phyloP scores from a whole-genome alignment of 92 coral and sea anemone species.

The Heteractis magnifica region DNA sequence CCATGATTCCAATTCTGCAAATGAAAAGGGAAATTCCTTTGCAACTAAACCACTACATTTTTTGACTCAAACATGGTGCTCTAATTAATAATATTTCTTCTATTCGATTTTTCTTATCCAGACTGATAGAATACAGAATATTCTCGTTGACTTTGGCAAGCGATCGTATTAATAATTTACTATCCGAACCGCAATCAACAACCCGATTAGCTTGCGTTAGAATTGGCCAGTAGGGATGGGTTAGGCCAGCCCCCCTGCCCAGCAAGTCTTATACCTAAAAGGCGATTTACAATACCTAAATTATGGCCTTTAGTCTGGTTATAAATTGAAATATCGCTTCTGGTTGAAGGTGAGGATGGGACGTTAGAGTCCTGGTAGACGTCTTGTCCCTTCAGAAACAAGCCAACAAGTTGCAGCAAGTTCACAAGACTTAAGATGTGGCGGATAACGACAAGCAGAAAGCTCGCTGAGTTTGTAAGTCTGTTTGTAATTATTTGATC shows the following conservation, averaged over 20 bases:
- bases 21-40: no score
- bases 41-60: no score
- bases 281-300: slow-evolving; percentile 4
- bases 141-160: slow-evolving; percentile 34
- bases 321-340: slow-evolving; percentile 15
- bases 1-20: no score
- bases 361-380: slow-evolving; percentile 9
- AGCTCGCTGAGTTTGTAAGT: slow-evolving; percentile 95
- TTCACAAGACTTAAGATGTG: slow-evolving; percentile 56
- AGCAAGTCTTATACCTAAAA: slow-evolving; percentile 9
- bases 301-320: slow-evolving; percentile 14
- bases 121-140: background rate
- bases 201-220: slow-evolving; percentile 6
- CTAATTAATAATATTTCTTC: background rate
- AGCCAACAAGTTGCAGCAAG: background rate
- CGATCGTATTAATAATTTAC: slow-evolving; percentile 18
- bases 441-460: slow-evolving; percentile 85
- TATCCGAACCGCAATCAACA: slow-evolving; percentile 16
- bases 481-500: slow-evolving; percentile 1
- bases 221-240: slow-evolving; percentile 8
- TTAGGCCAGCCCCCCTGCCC: slow-evolving; percentile 22
- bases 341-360: slow-evolving; percentile 24
- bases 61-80: no score
- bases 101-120: background rate
- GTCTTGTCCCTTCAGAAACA: background rate